These are phyloP conservation scores for Archilochus colubris DNA, from an alignment of 2,113 vertebrate genomes.

Conservation along the genomic window DNA sequence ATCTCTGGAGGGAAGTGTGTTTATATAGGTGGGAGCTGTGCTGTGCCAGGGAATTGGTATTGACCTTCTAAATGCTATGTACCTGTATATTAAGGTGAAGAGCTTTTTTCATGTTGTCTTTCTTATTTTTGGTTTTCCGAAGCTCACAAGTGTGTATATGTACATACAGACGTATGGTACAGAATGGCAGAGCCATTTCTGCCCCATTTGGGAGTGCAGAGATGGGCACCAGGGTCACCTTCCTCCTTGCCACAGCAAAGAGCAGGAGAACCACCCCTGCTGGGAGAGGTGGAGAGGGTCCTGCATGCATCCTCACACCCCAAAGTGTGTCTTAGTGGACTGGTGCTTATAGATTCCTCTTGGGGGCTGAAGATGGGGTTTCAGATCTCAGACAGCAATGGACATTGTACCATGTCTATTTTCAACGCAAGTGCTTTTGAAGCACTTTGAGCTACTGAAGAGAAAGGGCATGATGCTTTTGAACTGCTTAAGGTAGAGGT, in stretches of 20 bases:
- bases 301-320: background rate
- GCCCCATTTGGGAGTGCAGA: too few relatives aligned
- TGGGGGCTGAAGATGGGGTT: background rate
- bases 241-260: background rate
- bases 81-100: background rate
- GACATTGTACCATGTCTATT: background rate
- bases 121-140: background rate
- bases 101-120: background rate
- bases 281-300: background rate
- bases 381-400: background rate
- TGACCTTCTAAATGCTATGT: background rate
- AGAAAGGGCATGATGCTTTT: background rate
- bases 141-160: accelerated
- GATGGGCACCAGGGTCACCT: background rate
- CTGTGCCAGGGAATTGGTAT: background rate
- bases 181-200: background rate
- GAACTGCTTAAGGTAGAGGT: background rate
- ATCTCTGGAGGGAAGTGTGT: background rate
- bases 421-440: background rate
- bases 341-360: background rate
- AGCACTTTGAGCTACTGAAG: background rate
- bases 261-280: background rate
- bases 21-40: background rate
- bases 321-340: background rate
- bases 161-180: background rate